phyloP scores from a whole-genome alignment of 2,797 vertebrate species.

The Aldrovandia affinis region DNA sequence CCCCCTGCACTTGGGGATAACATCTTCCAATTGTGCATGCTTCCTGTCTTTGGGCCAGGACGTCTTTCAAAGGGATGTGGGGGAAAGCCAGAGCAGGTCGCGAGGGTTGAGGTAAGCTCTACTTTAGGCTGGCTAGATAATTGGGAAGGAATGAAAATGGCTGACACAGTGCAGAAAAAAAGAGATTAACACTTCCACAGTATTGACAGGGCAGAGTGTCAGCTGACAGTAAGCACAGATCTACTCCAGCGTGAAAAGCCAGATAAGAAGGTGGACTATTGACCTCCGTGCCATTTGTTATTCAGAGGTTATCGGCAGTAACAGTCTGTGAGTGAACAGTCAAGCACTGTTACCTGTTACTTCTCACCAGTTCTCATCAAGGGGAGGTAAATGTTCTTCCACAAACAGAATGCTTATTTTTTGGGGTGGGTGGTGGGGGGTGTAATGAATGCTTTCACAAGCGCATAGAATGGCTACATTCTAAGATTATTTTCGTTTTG shows the following conservation, averaged over 20 bases:
- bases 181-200: conserved; percentile 67
- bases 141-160: conserved; percentile 74
- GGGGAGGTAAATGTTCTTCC: not conserved
- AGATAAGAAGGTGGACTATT: conserved; percentile 61
- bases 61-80: not conserved
- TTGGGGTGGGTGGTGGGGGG: no score
- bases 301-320: conserved; percentile 48
- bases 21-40: not conserved
- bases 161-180: conserved; percentile 69
- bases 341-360: conserved; percentile 20
- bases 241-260: conserved; percentile 58
- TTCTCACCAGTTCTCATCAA: conserved; percentile 24
- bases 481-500: not conserved
- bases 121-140: conserved; percentile 53
- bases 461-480: not conserved
- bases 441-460: not conserved
- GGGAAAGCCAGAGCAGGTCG: not conserved
- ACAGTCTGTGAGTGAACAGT: conserved; percentile 26
- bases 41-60: not conserved
- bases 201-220: conserved; percentile 70
- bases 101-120: conserved; percentile 46
- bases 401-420: not conserved
- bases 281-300: conserved; percentile 53
- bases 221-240: conserved; percentile 71
- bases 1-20: not conserved